Evolutionary conservation across 1,140 invertebrate genomes (phyloP).

Genomic region (Drosophila leontia): DNA sequence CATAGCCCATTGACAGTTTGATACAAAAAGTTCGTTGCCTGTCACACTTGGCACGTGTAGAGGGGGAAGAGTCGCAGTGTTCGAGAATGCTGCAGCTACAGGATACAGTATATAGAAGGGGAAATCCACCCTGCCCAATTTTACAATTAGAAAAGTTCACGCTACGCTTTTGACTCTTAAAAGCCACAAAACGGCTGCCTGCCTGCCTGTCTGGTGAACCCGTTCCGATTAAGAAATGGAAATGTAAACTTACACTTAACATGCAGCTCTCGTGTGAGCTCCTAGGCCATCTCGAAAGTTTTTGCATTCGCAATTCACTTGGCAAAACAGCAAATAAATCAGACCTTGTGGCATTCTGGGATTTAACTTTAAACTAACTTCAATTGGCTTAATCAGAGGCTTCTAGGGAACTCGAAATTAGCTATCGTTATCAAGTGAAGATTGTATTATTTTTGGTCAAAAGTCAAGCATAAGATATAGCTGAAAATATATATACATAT

Average conservation of each 20-base stretch:
- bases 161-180: constrained; percentile 36
- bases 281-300: constrained; percentile 50
- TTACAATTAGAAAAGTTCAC: constrained; percentile 62
- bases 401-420: not conserved
- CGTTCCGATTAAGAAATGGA: constrained; percentile 5
- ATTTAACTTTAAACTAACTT: constrained; percentile 5
- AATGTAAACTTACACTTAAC: constrained; percentile 45
- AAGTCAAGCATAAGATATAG: not conserved
- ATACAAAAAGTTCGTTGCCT: constrained; percentile 62
- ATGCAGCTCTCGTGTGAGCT: constrained; percentile 49
- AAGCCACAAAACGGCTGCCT: constrained; percentile 46
- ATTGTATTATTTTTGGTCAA: not conserved
- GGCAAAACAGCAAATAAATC: constrained; percentile 57
- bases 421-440: not conserved
- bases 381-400: constrained; percentile 8
- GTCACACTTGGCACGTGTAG: constrained; percentile 50
- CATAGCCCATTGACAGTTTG: constrained; percentile 56
- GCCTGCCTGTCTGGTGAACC: constrained; percentile 1
- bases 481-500: not conserved
- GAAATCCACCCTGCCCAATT: constrained; percentile 42
- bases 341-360: constrained; percentile 13
- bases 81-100: not conserved
- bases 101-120: constrained; percentile 12
- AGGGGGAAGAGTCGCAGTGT: not conserved
- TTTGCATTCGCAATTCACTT: constrained; percentile 56